Percentiles rank a stretch among this genome's conserved stretches.
phyloP scores from a whole-genome alignment of 2,888 invertebrate species.

The Phrixothrix hirtus region DNA sequence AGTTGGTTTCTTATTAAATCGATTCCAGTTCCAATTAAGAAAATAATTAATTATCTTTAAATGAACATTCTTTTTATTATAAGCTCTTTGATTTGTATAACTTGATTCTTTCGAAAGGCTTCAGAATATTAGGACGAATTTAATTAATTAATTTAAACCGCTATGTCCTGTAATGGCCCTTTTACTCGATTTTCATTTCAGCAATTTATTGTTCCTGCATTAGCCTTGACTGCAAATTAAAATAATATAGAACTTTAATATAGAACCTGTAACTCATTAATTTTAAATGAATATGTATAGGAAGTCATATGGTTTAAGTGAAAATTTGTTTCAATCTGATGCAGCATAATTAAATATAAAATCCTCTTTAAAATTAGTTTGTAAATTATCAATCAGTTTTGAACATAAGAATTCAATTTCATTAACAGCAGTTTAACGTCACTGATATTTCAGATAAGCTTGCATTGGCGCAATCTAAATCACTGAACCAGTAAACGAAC shows the following conservation, averaged over 20 bases:
- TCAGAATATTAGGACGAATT: background rate
- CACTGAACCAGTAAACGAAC: constrained; percentile 32
- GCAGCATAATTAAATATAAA: too few relatives aligned
- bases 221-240: too few relatives aligned
- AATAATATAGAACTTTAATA: too few relatives aligned
- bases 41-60: background rate
- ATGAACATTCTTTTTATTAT: background rate
- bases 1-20: too few relatives aligned
- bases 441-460: constrained; percentile 27
- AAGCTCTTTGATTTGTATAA: background rate
- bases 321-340: too few relatives aligned
- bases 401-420: constrained; percentile 30
- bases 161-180: background rate
- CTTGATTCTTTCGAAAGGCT: background rate
- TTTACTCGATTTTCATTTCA: background rate
- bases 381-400: constrained; percentile 8
- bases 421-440: constrained; percentile 18
- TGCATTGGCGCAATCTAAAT: constrained; percentile 30
- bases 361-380: background rate
- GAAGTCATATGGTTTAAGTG: too few relatives aligned
- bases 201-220: background rate
- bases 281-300: too few relatives aligned
- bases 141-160: background rate
- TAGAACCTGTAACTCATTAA: too few relatives aligned
- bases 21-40: too few relatives aligned